Evolutionary conservation across 23 tunicate genomes (phyloP), one percentile per base, ranked within the genome.

Genomic region (Diplosoma virens): DNA sequence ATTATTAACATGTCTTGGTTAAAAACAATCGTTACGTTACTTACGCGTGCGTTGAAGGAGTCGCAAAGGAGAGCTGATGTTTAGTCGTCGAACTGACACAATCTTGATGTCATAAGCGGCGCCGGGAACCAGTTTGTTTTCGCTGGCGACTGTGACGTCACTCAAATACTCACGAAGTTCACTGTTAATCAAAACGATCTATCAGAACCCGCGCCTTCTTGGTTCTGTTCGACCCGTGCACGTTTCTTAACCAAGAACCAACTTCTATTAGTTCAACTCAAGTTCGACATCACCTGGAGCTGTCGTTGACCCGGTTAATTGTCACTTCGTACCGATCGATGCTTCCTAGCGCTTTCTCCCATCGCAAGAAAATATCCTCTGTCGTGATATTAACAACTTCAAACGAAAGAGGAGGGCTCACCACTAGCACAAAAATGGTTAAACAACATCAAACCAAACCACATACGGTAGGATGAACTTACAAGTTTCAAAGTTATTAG

Each of bases 341-440:
- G 14, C 14, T 28, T 6, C 69, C 69, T 5, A 63, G 9, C 2
- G 69, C 69, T 3, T 28, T 30, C 34, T 63, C 69, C 69, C 69
- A 63, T 29, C 9, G 18, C 11, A 63, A 33, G 6, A 2, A 6
- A 9, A 63, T 28, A 3, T 9, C 22, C 14, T 7, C 7, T 2
- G 69, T 11, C 6, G 33, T 5, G 34, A 63, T 6, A 7, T 29
- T 63, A n/a, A 35, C 6, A 5, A 30, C 69, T 3, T 25, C 7
- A 30, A 63, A 63, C 2, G 69, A 63, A 28, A 28, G 69, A 28
- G 69, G 69, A 30, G 69, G 69, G 34, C 69, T 63, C 34, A 63
- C 69, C 33, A 30, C 69, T 63, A n/a, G 52, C 14, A 45, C 14
- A 45, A 9, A 45, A 45, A 45, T 45, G n/a, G n/a, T n/a, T n/a